A percentile compares a stretch with the other conserved stretches of the same genome.
These are phyloP conservation scores for Micromys minutus DNA, from an alignment of 2,113 vertebrate species.

Conservation along the genomic window DNA sequence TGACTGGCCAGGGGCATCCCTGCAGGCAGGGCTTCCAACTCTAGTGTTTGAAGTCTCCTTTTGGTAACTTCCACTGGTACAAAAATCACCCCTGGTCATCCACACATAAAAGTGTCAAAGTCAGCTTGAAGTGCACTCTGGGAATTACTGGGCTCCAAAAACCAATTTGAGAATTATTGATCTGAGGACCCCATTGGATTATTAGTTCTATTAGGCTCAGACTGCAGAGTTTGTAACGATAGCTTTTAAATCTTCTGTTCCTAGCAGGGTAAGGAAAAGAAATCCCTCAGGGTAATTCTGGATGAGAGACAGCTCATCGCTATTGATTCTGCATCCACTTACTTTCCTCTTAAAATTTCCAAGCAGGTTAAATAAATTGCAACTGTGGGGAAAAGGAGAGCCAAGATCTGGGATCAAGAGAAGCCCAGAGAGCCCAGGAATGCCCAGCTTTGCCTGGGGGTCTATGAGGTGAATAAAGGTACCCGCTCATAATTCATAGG, in stretches of 20 bases:
- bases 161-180: conserved; percentile 76
- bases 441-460: accelerated
- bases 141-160: conserved; percentile 68
- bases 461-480: accelerated
- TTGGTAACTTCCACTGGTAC: neutral
- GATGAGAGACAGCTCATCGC: conserved; percentile 76
- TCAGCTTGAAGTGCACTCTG: conserved; percentile 66
- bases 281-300: conserved; percentile 76
- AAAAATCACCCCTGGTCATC: conserved; percentile 52
- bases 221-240: conserved; percentile 65
- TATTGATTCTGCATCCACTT: conserved; percentile 75
- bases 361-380: conserved; percentile 74
- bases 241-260: conserved; percentile 73
- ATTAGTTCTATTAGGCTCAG: conserved; percentile 70
- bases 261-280: conserved; percentile 71
- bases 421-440: accelerated
- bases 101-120: conserved; percentile 49
- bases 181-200: conserved; percentile 65
- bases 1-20: neutral
- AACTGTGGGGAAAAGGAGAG: neutral
- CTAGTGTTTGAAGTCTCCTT: neutral
- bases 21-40: neutral
- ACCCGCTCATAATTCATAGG: too few relatives aligned
- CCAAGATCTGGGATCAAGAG: neutral
- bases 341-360: conserved; percentile 72